Base-by-base conservation (phyloP, 2,888 invertebrate genomes). In the Saturnia japonica region DNA sequence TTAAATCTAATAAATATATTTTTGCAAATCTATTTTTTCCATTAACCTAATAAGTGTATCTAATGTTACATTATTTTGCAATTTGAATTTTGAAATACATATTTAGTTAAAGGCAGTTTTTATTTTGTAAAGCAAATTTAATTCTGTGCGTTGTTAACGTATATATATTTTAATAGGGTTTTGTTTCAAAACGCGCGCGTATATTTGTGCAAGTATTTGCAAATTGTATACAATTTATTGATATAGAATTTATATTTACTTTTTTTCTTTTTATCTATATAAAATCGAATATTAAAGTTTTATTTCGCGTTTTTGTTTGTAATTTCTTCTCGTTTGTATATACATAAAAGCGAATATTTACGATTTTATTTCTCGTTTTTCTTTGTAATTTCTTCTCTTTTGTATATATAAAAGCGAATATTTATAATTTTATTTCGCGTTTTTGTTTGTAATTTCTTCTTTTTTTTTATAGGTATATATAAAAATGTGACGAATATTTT, bases 1-100 rank as follows among this genome's bases (percentile, higher is more conserved):
- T 85, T 81, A 85, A 86, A 83, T 85, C 86, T 90, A 91, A 80
- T 83, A 76, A 84, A 85, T 88, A 89, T 88, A 87, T 85, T 89
- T 75, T 84, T 80, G 82, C 80, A 88, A 78, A 74, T 82, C 85
- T 83, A 82, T 86, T 57, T 12, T 28, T 87, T 83, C 78, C 80
- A 75, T 74, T 77, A 76, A 79, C 84, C 81, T 89, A 85, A 87
- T 87, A 84, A 85, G 81, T 84, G 81, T 80, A 81, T 78, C 80
- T 81, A 82, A 82, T 74, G 82, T 84, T 64, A 40, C 16, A 34
- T 40, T n/a, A 40, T 60, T 40, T 40, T 40, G 34, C 40, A 64
- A 64, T 28, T 62, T 62, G 25, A 19, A n/a, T 64, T 40, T 64
- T 16, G 11, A 64, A 25, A 60, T 28, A 14, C 28, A 60, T 64